Percentiles rank a stretch among this genome's conserved stretches.
Evolutionary conservation across 30 jellyfish, hydroid and myxozoan species (phyloP).

Genomic region (Hydractinia symbiolongicarpus): DNA sequence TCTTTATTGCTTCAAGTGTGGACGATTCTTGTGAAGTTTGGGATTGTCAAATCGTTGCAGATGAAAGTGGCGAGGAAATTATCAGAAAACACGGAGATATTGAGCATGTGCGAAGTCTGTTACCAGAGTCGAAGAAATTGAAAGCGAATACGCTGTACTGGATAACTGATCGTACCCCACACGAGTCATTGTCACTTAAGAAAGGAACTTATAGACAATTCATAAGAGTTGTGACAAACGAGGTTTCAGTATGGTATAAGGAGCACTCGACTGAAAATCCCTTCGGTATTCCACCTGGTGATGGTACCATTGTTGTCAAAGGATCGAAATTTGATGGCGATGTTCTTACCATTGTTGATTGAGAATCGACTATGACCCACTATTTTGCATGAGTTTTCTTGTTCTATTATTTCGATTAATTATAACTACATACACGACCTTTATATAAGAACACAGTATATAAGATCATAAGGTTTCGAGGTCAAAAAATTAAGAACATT

Average conservation of each 20-base stretch:
- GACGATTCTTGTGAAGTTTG: conserved; percentile 40
- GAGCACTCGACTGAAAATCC: conserved; percentile 60
- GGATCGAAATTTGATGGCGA: conserved; percentile 49
- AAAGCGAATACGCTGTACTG: conserved; percentile 32
- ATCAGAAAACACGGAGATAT: conserved; percentile 42
- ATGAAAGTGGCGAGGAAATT: conserved; percentile 3
- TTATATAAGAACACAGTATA: too few species aligned
- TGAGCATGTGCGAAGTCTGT: conserved; percentile 39
- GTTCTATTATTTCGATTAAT: too few species aligned
- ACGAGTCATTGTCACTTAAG: conserved; percentile 40
- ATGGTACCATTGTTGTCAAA: conserved; percentile 35
- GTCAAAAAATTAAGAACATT: too few species aligned
- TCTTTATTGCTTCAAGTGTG: conserved; percentile 46
- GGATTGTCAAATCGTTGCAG: conserved; percentile 37
- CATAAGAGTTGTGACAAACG: conserved; percentile 42
- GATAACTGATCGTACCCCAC: conserved; percentile 62
- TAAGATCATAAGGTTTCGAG: too few species aligned
- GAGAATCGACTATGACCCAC: too few species aligned
- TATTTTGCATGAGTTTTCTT: too few species aligned
- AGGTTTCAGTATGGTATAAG: conserved; percentile 50
- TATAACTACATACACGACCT: too few species aligned
- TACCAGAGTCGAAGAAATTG: conserved; percentile 27
- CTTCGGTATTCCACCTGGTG: conserved; percentile 44
- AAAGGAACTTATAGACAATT: conserved; percentile 32
- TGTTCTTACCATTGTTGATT: conserved; percentile 8